phyloP scores from a whole-genome alignment of 2,797 vertebrate genomes.

The Chelmon rostratus region DNA sequence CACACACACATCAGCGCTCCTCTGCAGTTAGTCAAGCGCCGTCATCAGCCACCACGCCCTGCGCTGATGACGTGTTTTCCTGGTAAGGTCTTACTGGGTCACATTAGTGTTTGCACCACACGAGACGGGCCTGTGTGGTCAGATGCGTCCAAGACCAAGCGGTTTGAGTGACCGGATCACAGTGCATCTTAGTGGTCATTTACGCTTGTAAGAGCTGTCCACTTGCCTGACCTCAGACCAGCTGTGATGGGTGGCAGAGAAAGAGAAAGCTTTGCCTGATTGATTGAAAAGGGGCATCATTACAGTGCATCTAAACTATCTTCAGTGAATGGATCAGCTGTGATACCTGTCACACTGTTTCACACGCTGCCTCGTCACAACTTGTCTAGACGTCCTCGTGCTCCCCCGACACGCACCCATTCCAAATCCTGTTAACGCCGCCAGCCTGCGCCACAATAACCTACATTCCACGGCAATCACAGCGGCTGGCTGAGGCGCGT shows the following conservation, averaged over 20 bases:
- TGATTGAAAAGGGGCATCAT: constrained; percentile 15
- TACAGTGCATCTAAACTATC: constrained; percentile 18
- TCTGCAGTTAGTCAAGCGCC: too few relatives aligned
- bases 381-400: constrained; percentile 70
- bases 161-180: too few relatives aligned
- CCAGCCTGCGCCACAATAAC: constrained; percentile 72
- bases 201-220: too few relatives aligned
- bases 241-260: not conserved
- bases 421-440: constrained; percentile 78
- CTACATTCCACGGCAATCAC: constrained; percentile 77
- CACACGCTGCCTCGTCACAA: constrained; percentile 64
- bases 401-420: constrained; percentile 56
- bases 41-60: too few relatives aligned
- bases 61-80: too few relatives aligned
- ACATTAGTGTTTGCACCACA: too few relatives aligned
- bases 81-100: too few relatives aligned
- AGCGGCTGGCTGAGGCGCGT: constrained; percentile 49
- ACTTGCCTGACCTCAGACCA: constrained; percentile 54
- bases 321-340: constrained; percentile 29
- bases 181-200: too few relatives aligned
- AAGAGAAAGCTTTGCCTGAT: not conserved
- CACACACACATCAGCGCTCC: too few relatives aligned
- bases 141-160: too few relatives aligned
- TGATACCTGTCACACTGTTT: constrained; percentile 57
- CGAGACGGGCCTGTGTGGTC: too few relatives aligned